Conservation (phyloP, 1,140 invertebrate genomes). For the Stenopsyche tienmushanensis region DNA sequence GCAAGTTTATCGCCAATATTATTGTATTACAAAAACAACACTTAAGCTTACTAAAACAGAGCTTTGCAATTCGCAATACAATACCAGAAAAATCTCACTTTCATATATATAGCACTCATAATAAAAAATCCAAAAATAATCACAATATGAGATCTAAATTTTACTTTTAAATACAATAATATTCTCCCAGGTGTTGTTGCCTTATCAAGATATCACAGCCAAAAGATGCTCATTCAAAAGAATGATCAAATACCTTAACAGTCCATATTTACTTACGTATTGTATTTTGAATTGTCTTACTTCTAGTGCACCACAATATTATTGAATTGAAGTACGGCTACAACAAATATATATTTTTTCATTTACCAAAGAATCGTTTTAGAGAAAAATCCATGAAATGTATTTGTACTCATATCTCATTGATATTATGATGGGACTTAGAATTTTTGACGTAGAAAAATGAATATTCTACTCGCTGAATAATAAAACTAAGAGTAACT, state of each 20-base stretch:
- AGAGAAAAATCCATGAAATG: too few relatives aligned
- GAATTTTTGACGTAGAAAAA: too few relatives aligned
- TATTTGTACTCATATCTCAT: too few relatives aligned
- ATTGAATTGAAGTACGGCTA: too few relatives aligned
- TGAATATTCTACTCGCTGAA: too few relatives aligned
- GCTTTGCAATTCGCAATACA: conserved; percentile 22
- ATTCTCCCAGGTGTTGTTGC: conserved; percentile 48
- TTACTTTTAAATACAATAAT: conserved; percentile 37
- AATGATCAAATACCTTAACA: conserved; percentile 35
- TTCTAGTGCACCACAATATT: conserved; percentile 5
- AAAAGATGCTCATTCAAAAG: conserved; percentile 28
- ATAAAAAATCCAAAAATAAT: conserved; percentile 43
- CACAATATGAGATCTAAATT: conserved; percentile 52
- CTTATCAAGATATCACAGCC: conserved; percentile 45
- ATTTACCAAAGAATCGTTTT: too few relatives aligned
- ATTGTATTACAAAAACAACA: too few relatives aligned
- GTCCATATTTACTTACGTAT: conserved; percentile 29
- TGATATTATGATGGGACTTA: too few relatives aligned
- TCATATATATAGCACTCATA: conserved; percentile 23
- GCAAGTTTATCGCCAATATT: too few relatives aligned
- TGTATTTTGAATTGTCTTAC: conserved; percentile 30
- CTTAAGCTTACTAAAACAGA: neutral
- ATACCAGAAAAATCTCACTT: conserved; percentile 32
- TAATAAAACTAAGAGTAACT: too few relatives aligned
- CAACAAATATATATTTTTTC: too few relatives aligned